Conservation (phyloP, 2,113 vertebrate genomes). For the Thermophis baileyi region DNA sequence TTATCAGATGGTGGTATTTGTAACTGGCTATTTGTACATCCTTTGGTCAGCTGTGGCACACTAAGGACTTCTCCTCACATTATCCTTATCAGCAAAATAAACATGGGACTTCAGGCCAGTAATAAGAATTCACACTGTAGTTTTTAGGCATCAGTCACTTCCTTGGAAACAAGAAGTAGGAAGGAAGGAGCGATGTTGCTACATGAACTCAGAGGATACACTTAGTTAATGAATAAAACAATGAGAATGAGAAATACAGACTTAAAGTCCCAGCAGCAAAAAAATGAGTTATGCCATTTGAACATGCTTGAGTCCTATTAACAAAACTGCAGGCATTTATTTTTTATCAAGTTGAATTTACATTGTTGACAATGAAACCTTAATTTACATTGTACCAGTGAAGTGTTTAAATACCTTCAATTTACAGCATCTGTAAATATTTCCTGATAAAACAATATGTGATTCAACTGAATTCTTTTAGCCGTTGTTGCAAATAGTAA, state of each 20-base stretch:
- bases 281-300: neutral
- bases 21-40: neutral
- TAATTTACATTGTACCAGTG: conserved; percentile 11
- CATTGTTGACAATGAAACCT: conserved; percentile 4
- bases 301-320: conserved; percentile 7
- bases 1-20: neutral
- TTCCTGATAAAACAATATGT: neutral
- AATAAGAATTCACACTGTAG: neutral
- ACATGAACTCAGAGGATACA: neutral
- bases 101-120: neutral
- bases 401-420: conserved; percentile 15
- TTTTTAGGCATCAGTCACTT: neutral
- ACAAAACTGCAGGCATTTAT: conserved; percentile 8
- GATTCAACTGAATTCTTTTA: neutral
- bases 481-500: neutral
- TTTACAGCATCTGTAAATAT: conserved; percentile 9
- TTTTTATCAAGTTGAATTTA: conserved; percentile 10
- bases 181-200: neutral
- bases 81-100: neutral
- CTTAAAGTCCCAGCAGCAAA: conserved; percentile 1
- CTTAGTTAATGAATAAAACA: conserved; percentile 1
- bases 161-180: neutral
- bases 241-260: conserved; percentile 7
- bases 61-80: neutral
- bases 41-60: neutral